Base-by-base conservation (phyloP, 1,140 invertebrate genomes). In the Drosophila chauvacae region DNA sequence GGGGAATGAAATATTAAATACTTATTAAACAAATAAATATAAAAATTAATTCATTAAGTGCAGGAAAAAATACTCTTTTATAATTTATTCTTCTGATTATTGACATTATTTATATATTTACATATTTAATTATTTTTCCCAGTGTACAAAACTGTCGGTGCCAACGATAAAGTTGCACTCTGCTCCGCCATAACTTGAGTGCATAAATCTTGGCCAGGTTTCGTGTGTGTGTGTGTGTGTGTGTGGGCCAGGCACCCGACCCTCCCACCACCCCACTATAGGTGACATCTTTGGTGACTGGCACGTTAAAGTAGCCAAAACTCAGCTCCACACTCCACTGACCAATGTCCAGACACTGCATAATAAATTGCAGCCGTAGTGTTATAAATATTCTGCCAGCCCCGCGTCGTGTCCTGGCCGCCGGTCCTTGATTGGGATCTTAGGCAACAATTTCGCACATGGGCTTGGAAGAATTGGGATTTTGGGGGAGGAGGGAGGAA, bases 271-370 rank as follows among this genome's bases (percentile, higher is more conserved):
- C 64, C 30, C 55, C 33, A 50, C 75, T 18, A 33, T 33, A 76
- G 87, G 87, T 91, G 87, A 90, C 87, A 90, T 83, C 87, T 76
- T 80, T 90, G 86, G 79, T 77, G 86, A 90, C 68, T 82, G 80
- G 58, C 65, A 77, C 64, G 53, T 70, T 61, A 77, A 81, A 79
- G 58, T 63, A 61, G 70, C 63, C 75, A 64, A 80, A 60, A 74
- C 62, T 72, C 45, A 50, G 47, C 45, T 71, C 55, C 28, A 33
- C 53, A 57, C 53, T 59, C 44, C 53, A 37, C 68, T 50, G 50
- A 50, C 41, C 73, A 77, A 72, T 74, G 48, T 39, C 61, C 77
- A 70, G 84, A 77, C 83, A 79, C 71, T 86, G 87, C 86, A 90
- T 86, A 90, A 90, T 90, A 90, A 90, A 90, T 90, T 90, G 82